Percentiles rank a stretch among this genome's conserved stretches.
Evolutionary conservation across 1,140 invertebrate species (phyloP).

Genomic region (Brachionus rubens): DNA sequence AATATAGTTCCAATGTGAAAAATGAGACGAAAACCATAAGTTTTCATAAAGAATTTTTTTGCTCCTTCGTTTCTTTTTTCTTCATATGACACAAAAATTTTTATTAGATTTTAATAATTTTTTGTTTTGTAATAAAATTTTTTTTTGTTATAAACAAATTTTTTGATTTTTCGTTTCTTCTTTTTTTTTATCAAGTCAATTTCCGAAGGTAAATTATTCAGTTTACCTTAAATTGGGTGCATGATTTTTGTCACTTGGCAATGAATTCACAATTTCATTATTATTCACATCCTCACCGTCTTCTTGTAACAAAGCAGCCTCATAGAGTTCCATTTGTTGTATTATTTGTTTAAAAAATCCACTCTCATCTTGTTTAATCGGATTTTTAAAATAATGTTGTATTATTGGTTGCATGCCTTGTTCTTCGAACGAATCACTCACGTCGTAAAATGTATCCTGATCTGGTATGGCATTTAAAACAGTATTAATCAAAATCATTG

Average conservation of each 20-base stretch:
- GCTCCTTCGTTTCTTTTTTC: too few species aligned
- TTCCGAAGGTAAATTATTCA: too few species aligned
- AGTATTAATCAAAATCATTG: constrained; percentile 43
- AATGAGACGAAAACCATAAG: too few species aligned
- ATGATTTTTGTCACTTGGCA: constrained; percentile 48
- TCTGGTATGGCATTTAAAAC: constrained; percentile 84
- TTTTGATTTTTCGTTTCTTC: too few species aligned
- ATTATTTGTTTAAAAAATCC: constrained; percentile 48
- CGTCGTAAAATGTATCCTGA: constrained; percentile 95
- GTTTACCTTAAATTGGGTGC: too few species aligned
- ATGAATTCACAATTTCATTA: constrained; percentile 53
- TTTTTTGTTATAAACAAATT: too few species aligned
- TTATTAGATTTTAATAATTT: too few species aligned
- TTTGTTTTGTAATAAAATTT: too few species aligned
- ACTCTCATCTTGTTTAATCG: constrained; percentile 49
- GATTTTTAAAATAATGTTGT: constrained; percentile 72
- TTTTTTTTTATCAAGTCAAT: too few species aligned
- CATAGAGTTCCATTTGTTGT: constrained; percentile 45
- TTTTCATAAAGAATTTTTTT: too few species aligned
- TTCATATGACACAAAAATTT: too few species aligned
- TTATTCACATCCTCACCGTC: constrained; percentile 65
- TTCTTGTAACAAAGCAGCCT: constrained; percentile 79
- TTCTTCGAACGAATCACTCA: constrained; percentile 90
- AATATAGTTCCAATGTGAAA: too few species aligned
- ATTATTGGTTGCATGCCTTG: constrained; percentile 89